Conservation (phyloP, 2,888 invertebrate genomes). For the Apomyelois bistriatella region DNA sequence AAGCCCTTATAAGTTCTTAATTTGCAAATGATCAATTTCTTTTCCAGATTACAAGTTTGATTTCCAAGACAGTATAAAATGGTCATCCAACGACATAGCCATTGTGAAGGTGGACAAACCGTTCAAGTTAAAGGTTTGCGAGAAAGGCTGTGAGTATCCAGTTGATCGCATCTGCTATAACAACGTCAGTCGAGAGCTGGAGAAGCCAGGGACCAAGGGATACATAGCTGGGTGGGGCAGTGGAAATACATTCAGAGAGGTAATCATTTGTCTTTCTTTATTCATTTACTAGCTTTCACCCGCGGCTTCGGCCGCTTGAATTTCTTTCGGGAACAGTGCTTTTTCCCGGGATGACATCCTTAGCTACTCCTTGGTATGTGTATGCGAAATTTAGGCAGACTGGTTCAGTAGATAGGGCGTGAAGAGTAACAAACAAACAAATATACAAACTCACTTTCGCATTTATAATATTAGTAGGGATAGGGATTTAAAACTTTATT, state of each 20-base stretch:
- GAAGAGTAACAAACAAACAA: too few species aligned
- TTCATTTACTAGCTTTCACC: too few species aligned
- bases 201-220: constrained; percentile 66
- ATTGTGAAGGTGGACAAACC: constrained; percentile 67
- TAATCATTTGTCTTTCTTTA: constrained; percentile 21
- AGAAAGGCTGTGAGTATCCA: constrained; percentile 61
- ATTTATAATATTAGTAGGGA: too few species aligned
- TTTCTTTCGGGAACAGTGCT: too few species aligned
- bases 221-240: constrained; percentile 73
- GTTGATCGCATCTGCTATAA: constrained; percentile 54
- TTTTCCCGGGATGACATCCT: too few species aligned
- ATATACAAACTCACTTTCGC: too few species aligned
- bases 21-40: not conserved
- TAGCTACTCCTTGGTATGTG: too few species aligned
- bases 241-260: constrained; percentile 67
- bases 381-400: too few species aligned
- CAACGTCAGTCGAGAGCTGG: constrained; percentile 63
- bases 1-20: too few species aligned
- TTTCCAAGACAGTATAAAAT: constrained; percentile 72
- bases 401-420: too few species aligned
- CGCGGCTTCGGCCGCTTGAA: too few species aligned
- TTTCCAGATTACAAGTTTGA: constrained; percentile 69
- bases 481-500: too few species aligned
- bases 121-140: constrained; percentile 58
- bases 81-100: constrained; percentile 73